phyloP scores from a whole-genome alignment of 2,797 vertebrate genomes.

The Epinephelus malabaricus region DNA sequence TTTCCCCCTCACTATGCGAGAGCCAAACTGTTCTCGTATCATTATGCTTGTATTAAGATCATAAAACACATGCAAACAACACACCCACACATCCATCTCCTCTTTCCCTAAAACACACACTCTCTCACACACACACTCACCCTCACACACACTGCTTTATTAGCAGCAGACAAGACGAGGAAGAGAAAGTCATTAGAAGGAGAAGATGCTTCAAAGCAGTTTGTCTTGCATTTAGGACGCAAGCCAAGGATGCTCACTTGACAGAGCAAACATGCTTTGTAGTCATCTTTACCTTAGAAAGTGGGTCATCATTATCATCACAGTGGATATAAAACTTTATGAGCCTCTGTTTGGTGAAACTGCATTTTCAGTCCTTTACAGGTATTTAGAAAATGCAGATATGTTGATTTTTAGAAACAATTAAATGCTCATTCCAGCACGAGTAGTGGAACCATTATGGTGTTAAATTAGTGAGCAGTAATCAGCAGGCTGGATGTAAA shows the following conservation, averaged over 20 bases:
- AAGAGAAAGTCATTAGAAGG: slow-evolving; percentile 70
- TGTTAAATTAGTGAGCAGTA: background rate
- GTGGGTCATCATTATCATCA: slow-evolving; percentile 57
- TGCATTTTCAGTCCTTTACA: slow-evolving; percentile 1
- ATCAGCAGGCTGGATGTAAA: background rate
- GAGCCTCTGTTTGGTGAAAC: slow-evolving; percentile 17
- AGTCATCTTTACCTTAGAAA: slow-evolving; percentile 59
- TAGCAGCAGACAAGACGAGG: slow-evolving; percentile 39
- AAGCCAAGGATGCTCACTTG: slow-evolving; percentile 60
- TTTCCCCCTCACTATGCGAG: slow-evolving; percentile 9
- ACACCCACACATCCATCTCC: slow-evolving; percentile 37
- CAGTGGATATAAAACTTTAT: slow-evolving; percentile 29
- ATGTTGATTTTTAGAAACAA: background rate
- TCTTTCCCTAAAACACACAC: slow-evolving; percentile 14
- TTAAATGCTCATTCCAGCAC: background rate
- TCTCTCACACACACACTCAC: background rate
- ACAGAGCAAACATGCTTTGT: slow-evolving; percentile 52
- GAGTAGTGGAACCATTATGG: background rate
- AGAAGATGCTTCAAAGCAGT: slow-evolving; percentile 67
- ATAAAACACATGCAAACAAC: slow-evolving; percentile 54
- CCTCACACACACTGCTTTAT: slow-evolving; percentile 36
- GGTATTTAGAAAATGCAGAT: background rate
- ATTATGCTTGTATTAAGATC: slow-evolving; percentile 51
- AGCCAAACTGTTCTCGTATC: slow-evolving; percentile 37
- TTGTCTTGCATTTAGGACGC: slow-evolving; percentile 67